Conservation (phyloP, 2,888 invertebrate species). For the Gastracanthus pulcherrimus region DNA sequence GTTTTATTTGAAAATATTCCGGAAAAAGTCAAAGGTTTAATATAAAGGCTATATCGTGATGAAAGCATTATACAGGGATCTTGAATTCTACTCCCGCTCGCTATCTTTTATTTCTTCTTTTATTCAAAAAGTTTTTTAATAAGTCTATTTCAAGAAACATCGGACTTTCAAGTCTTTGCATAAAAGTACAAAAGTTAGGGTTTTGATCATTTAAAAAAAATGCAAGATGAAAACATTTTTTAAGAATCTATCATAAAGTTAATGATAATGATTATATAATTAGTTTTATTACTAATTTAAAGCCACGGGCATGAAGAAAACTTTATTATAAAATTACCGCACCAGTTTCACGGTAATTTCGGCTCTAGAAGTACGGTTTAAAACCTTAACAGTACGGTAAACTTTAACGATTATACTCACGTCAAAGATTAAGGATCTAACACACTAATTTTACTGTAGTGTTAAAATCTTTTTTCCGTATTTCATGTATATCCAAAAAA, state of each 20-base stretch:
- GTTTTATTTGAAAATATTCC: too few species aligned
- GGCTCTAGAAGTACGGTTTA: not conserved
- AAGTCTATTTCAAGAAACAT: not conserved
- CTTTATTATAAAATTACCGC: not conserved
- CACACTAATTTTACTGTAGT: not conserved
- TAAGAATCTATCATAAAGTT: not conserved
- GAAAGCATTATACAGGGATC: not conserved
- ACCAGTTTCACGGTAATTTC: not conserved
- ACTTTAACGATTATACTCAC: not conserved
- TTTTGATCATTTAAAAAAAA: not conserved
- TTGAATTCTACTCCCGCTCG: not conserved
- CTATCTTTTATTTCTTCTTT: not conserved
- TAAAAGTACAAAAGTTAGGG: not conserved
- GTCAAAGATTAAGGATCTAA: not conserved
- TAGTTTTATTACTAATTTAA: too few species aligned
- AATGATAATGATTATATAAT: too few species aligned
- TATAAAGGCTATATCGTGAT: not conserved
- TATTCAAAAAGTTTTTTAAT: slow-evolving; percentile 17
- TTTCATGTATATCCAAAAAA: too few species aligned
- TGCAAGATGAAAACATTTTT: not conserved
- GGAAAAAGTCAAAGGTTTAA: too few species aligned
- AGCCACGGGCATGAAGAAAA: too few species aligned
- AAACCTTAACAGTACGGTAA: not conserved
- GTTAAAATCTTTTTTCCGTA: too few species aligned
- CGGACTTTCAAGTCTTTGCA: too few species aligned